Percentiles rank a stretch among this genome's conserved stretches.
Conservation (phyloP, 1,140 invertebrate species). For the Drosophila carrolli region DNA sequence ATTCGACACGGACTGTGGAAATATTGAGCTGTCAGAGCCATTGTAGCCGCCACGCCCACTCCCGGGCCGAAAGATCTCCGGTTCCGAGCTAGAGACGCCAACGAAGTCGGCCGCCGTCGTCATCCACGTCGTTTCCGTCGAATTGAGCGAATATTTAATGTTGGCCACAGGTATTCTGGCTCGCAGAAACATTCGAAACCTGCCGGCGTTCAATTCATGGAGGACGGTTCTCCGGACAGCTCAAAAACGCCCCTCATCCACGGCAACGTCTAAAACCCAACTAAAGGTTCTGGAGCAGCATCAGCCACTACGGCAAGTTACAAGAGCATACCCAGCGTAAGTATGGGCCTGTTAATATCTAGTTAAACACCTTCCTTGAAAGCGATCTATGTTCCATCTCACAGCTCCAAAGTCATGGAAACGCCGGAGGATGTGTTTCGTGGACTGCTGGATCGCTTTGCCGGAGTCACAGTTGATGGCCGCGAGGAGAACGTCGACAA, state of each 20-base stretch:
- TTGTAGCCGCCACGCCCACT: not conserved
- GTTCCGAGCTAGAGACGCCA: conserved; percentile 12
- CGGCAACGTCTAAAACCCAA: not conserved
- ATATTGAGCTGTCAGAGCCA: conserved; percentile 5
- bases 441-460: conserved; percentile 88
- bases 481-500: conserved; percentile 85
- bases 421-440: conserved; percentile 84
- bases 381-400: not conserved
- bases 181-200: conserved; percentile 36
- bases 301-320: not conserved
- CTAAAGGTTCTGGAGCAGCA: not conserved
- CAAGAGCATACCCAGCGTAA: not conserved
- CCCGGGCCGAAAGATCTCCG: conserved; percentile 4
- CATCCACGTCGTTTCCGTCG: conserved; percentile 11
- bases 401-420: conserved; percentile 56
- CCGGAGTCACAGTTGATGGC: conserved; percentile 88
- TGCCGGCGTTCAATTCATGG: conserved; percentile 54
- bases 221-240: conserved; percentile 13
- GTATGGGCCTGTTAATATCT: not conserved
- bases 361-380: not conserved
- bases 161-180: conserved; percentile 53
- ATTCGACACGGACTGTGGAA: conserved; percentile 21
- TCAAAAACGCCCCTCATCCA: conserved; percentile 14
- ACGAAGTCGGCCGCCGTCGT: conserved; percentile 18
- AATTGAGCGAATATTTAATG: conserved; percentile 62